Conservation (phyloP, 2,797 vertebrate species). For the Tympanoctomys barrerae region DNA sequence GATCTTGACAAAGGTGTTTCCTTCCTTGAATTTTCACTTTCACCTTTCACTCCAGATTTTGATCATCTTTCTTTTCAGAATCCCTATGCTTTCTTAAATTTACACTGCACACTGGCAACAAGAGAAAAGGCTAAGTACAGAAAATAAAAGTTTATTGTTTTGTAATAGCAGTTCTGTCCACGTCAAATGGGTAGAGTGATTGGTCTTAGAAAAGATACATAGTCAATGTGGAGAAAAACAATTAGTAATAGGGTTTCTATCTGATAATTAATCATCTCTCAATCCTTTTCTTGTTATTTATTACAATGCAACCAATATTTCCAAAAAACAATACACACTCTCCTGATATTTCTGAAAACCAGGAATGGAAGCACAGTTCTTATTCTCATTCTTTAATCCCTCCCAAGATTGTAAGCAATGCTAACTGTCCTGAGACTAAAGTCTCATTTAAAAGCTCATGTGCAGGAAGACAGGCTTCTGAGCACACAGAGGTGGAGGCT, state of each 20-base stretch:
- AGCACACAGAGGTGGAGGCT: accelerated
- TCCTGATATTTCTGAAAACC: background rate
- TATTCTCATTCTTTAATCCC: background rate
- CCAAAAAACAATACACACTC: background rate
- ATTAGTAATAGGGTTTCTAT: constrained; percentile 39
- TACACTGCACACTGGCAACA: constrained; percentile 19
- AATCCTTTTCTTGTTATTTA: background rate
- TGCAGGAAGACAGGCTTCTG: background rate
- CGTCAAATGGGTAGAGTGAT: background rate
- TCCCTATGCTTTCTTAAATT: background rate
- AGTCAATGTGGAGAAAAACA: constrained; percentile 5
- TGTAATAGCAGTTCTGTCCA: background rate
- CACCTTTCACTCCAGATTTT: background rate
- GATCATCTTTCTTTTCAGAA: background rate
- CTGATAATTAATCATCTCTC: background rate
- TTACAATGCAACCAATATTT: background rate
- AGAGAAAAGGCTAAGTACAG: background rate
- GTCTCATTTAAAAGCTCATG: background rate
- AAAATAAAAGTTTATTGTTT: background rate
- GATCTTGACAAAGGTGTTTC: background rate
- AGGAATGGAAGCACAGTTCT: background rate
- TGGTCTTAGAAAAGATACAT: background rate
- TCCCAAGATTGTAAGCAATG: background rate
- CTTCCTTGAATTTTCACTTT: constrained; percentile 31
- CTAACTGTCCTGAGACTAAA: background rate